Evolutionary conservation across 2,113 vertebrate genomes (phyloP).

Genomic region (Etia nguti): DNA sequence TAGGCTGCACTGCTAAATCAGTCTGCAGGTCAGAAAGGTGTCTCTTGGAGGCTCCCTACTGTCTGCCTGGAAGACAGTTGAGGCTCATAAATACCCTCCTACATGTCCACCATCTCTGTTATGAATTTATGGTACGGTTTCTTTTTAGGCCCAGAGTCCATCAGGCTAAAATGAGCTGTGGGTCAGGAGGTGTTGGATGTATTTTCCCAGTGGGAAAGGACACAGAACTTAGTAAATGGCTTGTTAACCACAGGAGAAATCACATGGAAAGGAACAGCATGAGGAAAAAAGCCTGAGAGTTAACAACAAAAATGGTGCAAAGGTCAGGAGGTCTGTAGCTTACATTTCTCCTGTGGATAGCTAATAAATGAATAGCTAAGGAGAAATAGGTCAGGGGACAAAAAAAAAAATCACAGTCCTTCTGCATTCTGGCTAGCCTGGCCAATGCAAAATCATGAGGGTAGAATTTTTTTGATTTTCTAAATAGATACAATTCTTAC

Average conservation of each 20-base stretch:
- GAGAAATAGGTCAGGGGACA: background rate
- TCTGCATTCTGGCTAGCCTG: background rate
- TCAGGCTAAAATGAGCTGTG: slow-evolving; percentile 1
- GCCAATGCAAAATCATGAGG: background rate
- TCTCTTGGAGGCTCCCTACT: background rate
- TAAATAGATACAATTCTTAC: background rate
- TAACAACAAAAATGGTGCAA: background rate
- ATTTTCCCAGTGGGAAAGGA: background rate
- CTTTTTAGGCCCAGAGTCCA: background rate
- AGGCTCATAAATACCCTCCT: background rate
- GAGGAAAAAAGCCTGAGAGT: background rate
- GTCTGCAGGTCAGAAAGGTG: background rate
- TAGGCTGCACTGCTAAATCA: background rate
- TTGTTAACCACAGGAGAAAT: slow-evolving; percentile 5
- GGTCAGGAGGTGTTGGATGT: slow-evolving; percentile 9
- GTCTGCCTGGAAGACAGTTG: background rate
- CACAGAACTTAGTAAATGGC: slow-evolving; percentile 7
- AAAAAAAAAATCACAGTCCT: background rate
- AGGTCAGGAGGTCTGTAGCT: background rate
- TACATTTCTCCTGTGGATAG: background rate
- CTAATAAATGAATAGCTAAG: background rate
- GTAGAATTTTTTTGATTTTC: background rate
- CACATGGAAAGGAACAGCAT: background rate
- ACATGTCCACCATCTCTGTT: background rate
- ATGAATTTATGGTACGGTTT: background rate